A percentile compares a stretch with the other conserved stretches of the same genome.
phyloP scores from a whole-genome alignment of 2,113 vertebrate species.

The Acrocephalus arundinaceus region DNA sequence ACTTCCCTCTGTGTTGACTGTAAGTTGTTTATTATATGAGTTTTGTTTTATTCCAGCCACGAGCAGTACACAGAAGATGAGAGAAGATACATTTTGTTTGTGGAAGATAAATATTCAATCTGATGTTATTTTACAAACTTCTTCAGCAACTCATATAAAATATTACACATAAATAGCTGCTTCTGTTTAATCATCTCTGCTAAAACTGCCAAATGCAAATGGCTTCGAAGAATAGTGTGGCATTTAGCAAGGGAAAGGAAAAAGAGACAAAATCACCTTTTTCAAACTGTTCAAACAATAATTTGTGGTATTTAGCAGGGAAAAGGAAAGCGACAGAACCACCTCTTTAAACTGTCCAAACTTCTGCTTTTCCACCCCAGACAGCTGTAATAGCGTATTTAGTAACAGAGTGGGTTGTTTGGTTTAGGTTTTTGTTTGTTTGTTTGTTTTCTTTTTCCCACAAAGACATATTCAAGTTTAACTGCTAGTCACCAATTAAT shows the following conservation, averaged over 20 bases:
- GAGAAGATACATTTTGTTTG: background rate
- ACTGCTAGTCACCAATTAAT: background rate
- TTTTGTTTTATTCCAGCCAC: background rate
- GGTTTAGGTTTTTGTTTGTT: background rate
- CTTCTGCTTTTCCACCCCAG: background rate
- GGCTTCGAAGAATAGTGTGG: background rate
- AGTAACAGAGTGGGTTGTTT: background rate
- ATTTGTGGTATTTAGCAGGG: background rate
- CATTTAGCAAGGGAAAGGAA: background rate
- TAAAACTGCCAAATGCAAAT: background rate
- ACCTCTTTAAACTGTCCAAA: background rate
- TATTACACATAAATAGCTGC: background rate
- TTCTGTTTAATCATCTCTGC: background rate
- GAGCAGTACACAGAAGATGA: background rate
- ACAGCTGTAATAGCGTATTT: background rate
- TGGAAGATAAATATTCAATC: background rate
- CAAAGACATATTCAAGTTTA: background rate
- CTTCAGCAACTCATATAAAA: background rate
- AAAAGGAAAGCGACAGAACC: background rate
- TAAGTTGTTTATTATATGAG: background rate
- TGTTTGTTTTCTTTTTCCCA: background rate
- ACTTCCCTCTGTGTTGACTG: background rate
- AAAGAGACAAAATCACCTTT: background rate
- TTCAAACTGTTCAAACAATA: background rate
- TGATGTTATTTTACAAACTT: background rate